Evolutionary conservation across 1,140 invertebrate genomes (phyloP), one percentile per base, ranked within the genome.

Genomic region (Pissodes strobi): DNA sequence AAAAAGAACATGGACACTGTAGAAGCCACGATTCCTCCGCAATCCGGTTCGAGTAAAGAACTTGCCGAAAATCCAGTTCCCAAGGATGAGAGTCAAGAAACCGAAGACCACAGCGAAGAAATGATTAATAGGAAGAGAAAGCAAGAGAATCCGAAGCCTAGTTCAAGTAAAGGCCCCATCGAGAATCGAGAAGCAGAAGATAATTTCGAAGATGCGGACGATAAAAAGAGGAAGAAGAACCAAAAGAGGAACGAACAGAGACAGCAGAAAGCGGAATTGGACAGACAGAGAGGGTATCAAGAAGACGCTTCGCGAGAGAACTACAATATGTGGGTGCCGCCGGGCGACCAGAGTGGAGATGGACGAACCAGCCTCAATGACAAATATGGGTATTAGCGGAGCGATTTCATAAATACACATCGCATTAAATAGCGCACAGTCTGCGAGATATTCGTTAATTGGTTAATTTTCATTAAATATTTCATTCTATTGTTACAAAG

Each of bases 351-450:
- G 80, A 83, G 79, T 55, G 92, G 92, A 2, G 91, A 93, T 82
- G 92, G 92, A 10, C 83, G 84, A 71, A 93, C 91, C 18, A 84
- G 79, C 72, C 81, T 94, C 17, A 93, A 94, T 80, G 89, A 90
- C 18, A 93, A 92, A 22, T 61, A 39, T 41, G 58, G 48, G 2
- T 51, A 61, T 41, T 49, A 61, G n/a, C n/a, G n/a, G n/a, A n/a
- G n/a, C n/a, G n/a, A n/a, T n/a, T n/a, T n/a, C n/a, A n/a, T n/a
- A n/a, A n/a, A n/a, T n/a, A n/a, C n/a, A n/a, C n/a, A n/a, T n/a
- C n/a, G n/a, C n/a, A n/a, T n/a, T n/a, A n/a, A n/a, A n/a, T n/a
- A n/a, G n/a, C n/a, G n/a, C n/a, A n/a, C n/a, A n/a, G n/a, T n/a
- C n/a, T n/a, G n/a, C n/a, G n/a, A n/a, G n/a, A n/a, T n/a, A n/a